phyloP scores from a whole-genome alignment of 2,113 vertebrate species.

The Grus americana region DNA sequence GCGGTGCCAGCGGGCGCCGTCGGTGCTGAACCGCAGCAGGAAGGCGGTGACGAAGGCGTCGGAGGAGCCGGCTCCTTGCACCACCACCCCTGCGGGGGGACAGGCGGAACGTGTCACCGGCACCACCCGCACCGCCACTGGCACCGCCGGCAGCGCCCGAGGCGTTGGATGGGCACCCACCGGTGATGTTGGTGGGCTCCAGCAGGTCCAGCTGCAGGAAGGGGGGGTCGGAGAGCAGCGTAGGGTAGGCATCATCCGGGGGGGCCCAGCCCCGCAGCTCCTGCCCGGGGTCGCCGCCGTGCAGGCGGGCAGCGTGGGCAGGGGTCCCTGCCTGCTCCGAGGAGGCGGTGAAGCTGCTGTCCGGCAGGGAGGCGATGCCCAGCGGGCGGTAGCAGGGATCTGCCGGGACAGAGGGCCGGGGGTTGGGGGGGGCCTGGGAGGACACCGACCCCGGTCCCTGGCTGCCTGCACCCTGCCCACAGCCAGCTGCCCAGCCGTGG shows the following conservation, averaged over 20 bases:
- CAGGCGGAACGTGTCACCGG: no score
- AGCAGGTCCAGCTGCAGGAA: no score
- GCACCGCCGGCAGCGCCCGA: no score
- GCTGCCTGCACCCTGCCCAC: background rate
- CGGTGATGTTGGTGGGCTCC: no score
- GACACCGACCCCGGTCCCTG: background rate
- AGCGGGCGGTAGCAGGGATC: conserved; percentile 83
- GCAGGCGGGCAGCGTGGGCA: conserved; percentile 64
- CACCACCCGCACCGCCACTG: no score
- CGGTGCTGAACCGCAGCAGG: conserved; percentile 82
- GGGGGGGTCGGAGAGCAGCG: no score
- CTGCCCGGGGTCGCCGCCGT: background rate
- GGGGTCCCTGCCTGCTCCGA: conserved; percentile 70
- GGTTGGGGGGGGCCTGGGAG: background rate
- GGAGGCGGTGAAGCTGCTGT: conserved; percentile 71
- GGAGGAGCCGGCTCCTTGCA: conserved; percentile 75
- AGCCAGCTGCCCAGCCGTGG: background rate
- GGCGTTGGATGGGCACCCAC: no score
- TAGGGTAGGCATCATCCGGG: no score
- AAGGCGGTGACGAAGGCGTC: conserved; percentile 78
- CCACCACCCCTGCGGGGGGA: conserved; percentile 75
- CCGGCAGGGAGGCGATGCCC: conserved; percentile 74
- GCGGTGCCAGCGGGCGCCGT: conserved; percentile 77
- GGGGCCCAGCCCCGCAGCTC: no score
- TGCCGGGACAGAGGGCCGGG: background rate